Conservation (phyloP, 2,888 invertebrate species). For the Callosobruchus maculatus region DNA sequence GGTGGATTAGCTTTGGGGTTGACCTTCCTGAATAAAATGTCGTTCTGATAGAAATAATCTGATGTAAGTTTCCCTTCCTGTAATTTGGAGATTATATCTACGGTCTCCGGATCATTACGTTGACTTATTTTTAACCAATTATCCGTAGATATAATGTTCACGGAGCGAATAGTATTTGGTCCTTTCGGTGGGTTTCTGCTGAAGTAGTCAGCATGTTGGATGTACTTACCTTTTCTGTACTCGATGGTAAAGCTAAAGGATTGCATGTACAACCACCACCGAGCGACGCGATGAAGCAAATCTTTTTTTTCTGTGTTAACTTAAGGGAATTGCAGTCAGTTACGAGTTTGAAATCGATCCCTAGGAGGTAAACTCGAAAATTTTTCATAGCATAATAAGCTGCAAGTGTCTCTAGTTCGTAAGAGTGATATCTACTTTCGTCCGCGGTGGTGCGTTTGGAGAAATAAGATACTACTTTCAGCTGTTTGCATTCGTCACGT, state of each 20-base stretch:
- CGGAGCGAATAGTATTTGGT: too few species aligned
- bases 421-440: conserved; percentile 21
- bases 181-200: conserved; percentile 15
- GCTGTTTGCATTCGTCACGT: conserved; percentile 3
- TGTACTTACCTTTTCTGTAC: conserved; percentile 17
- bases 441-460: conserved; percentile 6
- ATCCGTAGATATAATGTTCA: too few species aligned
- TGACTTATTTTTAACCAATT: too few species aligned
- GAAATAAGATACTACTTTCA: conserved; percentile 11
- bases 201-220: conserved; percentile 18
- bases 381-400: conserved; percentile 30
- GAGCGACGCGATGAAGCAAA: conserved; percentile 11
- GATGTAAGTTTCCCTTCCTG: conserved; percentile 9
- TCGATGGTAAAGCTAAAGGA: conserved; percentile 25
- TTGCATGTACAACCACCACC: conserved; percentile 33
- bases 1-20: conserved; percentile 24
- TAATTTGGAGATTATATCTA: too few species aligned
- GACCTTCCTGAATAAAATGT: conserved; percentile 18
- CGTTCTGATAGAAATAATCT: too few species aligned
- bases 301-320: conserved; percentile 29
- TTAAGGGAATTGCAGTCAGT: conserved; percentile 39
- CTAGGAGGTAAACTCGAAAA: conserved; percentile 32
- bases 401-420: conserved; percentile 36
- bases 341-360: conserved; percentile 25
- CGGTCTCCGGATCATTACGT: too few species aligned